These are phyloP conservation scores for Agrochola lychnidis DNA, from an alignment of 2,888 invertebrate genomes.

Conservation along the genomic window DNA sequence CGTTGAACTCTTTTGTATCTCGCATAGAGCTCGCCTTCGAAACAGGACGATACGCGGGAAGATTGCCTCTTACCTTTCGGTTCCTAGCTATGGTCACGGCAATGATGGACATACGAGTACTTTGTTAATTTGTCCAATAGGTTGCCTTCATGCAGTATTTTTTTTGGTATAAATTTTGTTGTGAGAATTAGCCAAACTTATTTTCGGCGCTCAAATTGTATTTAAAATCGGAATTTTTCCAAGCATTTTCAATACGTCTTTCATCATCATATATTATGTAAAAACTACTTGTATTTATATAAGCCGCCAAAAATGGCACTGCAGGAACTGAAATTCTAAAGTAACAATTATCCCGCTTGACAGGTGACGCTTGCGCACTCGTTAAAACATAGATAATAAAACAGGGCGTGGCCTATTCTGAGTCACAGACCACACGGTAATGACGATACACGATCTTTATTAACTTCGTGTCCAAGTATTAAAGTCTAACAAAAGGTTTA, in stretches of 20 bases:
- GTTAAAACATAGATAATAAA: constrained; percentile 6
- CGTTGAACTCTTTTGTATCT: constrained; percentile 55
- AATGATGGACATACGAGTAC: neutral
- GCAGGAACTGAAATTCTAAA: neutral
- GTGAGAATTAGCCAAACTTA: neutral
- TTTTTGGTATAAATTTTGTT: neutral
- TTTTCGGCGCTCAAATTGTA: neutral
- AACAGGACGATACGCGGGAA: neutral
- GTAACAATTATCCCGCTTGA: neutral
- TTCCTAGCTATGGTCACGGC: neutral
- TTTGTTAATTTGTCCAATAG: neutral
- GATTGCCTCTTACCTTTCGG: neutral
- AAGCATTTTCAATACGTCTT: neutral
- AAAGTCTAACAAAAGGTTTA: constrained; percentile 45
- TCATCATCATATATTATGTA: neutral
- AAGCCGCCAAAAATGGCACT: neutral
- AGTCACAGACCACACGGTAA: constrained; percentile 30
- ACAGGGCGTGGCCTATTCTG: constrained; percentile 19
- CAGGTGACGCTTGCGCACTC: constrained; percentile 20
- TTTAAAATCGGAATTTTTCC: too few species aligned
- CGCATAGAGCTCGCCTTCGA: too few species aligned
- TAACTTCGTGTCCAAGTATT: constrained; percentile 45
- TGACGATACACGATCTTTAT: constrained; percentile 38
- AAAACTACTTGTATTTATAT: neutral
- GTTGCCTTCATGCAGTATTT: too few species aligned